Evolutionary conservation across 1,140 invertebrate genomes (phyloP).

Genomic region (Heliconius eleuchia): DNA sequence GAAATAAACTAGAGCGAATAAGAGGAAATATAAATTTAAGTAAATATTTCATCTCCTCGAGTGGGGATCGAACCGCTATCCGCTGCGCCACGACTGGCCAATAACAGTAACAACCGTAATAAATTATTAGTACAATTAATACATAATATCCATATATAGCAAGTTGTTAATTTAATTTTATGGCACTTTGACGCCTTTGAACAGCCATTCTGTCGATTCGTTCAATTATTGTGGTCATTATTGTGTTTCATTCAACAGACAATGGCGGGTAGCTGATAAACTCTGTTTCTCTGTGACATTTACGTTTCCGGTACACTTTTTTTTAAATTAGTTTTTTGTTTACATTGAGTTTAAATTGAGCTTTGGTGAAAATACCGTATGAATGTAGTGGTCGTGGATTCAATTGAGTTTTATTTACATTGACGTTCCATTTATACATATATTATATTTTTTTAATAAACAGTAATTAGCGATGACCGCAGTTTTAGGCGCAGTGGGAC

Average conservation of each 20-base stretch:
- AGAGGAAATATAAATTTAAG: no score
- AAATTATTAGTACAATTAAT: neutral
- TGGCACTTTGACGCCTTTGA: constrained; percentile 19
- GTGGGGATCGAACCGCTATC: no score
- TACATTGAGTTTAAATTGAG: neutral
- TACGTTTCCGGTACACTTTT: constrained; percentile 8
- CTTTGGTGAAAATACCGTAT: neutral
- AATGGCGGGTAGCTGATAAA: neutral
- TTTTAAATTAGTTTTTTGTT: neutral
- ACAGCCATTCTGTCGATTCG: constrained; percentile 16
- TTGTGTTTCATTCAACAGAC: constrained; percentile 10
- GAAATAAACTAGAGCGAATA: no score
- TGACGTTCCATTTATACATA: no score
- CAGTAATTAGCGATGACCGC: no score
- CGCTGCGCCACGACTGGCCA: neutral
- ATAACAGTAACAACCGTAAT: neutral
- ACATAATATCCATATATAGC: neutral
- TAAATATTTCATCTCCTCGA: no score
- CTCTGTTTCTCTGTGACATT: neutral
- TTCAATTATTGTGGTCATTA: constrained; percentile 2
- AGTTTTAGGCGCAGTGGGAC: no score
- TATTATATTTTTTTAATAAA: no score
- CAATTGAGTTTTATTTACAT: neutral
- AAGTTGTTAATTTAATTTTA: constrained; percentile 12
- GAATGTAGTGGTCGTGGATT: neutral